These are phyloP conservation scores for Andrena hattorfiana DNA, from an alignment of 2,888 invertebrate species.

Conservation along the genomic window DNA sequence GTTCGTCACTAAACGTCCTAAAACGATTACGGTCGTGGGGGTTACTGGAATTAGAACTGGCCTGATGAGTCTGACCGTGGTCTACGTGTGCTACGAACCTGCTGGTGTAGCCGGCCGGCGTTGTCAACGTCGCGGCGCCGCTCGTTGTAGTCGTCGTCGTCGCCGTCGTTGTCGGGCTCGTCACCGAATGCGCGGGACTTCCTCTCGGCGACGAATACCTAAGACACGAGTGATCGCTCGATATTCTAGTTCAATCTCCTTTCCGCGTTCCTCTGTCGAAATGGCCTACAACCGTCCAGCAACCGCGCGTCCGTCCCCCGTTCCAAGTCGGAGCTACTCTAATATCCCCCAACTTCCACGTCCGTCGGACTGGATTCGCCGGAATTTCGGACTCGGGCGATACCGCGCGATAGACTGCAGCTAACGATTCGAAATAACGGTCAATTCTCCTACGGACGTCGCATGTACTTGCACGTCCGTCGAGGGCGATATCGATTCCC, in stretches of 20 bases:
- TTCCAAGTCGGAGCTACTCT: background rate
- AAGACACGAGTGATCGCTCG: slow-evolving; percentile 69
- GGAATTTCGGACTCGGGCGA: background rate
- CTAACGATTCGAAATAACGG: background rate
- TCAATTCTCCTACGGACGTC: background rate
- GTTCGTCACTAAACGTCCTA: slow-evolving; percentile 79
- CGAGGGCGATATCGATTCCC: slow-evolving; percentile 23
- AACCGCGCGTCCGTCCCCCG: background rate
- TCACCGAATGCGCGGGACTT: slow-evolving; percentile 82
- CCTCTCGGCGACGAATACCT: slow-evolving; percentile 83
- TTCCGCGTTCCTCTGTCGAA: background rate
- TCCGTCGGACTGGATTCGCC: background rate
- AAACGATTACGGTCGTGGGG: slow-evolving; percentile 82
- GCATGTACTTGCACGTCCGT: background rate
- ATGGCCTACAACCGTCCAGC: background rate
- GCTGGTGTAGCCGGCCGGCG: slow-evolving; percentile 89
- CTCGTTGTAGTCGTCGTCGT: slow-evolving; percentile 71
- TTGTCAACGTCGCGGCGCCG: slow-evolving; percentile 68
- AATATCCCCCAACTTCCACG: background rate
- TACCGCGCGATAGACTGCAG: background rate
- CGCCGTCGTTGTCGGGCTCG: slow-evolving; percentile 73
- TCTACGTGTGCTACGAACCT: slow-evolving; percentile 84
- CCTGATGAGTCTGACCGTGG: slow-evolving; percentile 73
- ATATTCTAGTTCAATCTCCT: slow-evolving; percentile 42
- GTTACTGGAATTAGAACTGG: slow-evolving; percentile 82